Evolutionary conservation across 2,888 invertebrate genomes (phyloP), one percentile per base, ranked within the genome.

Genomic region (Thereva nobilitata): DNA sequence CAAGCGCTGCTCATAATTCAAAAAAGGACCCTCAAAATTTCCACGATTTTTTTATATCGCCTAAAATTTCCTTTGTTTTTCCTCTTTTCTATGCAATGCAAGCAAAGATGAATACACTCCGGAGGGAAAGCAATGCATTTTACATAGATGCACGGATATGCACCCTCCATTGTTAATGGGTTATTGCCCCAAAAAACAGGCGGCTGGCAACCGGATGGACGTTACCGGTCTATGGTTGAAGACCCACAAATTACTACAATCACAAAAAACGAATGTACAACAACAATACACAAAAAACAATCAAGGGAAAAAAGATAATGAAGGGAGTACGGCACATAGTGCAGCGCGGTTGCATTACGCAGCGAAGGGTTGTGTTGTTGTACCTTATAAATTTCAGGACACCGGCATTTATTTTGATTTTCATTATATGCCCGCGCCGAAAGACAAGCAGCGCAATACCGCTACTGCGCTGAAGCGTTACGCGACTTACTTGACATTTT

Each of bases 151-250:
- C 10, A 45, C 10, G 9, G 9, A 12, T n/a, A n/a, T 10, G 47
- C 47, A 12, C 47, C 47, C 10, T 5, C 23, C 23, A 35, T 63
- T 38, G 40, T 5, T 47, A 12, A 23, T 9, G 9, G 34, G 12
- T n/a, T 10, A 12, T 9, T 37, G 50, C 10, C 10, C 38, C 10
- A 40, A 41, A 47, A 63, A 56, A n/a, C n/a, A n/a, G n/a, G 5
- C 56, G 23, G 42, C 38, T 44, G 56, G n/a, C 35, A 56, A 44
- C 56, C 42, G 63, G 53, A 63, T 63, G 63, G 63, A 63, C 63
- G 41, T 52, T 63, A 63, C 52, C 10, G 63, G 41, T 52, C 4
- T 52, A 12, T 10, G 6, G 41, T 7, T 12, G 45, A 23, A 10
- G 34, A 7, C 23, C 4, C 47, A 37, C 35, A 34, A 35, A 49